A percentile compares a stretch with the other conserved stretches of the same genome.
Conservation (phyloP, 2,888 invertebrate genomes). For the Litoditis marina region DNA sequence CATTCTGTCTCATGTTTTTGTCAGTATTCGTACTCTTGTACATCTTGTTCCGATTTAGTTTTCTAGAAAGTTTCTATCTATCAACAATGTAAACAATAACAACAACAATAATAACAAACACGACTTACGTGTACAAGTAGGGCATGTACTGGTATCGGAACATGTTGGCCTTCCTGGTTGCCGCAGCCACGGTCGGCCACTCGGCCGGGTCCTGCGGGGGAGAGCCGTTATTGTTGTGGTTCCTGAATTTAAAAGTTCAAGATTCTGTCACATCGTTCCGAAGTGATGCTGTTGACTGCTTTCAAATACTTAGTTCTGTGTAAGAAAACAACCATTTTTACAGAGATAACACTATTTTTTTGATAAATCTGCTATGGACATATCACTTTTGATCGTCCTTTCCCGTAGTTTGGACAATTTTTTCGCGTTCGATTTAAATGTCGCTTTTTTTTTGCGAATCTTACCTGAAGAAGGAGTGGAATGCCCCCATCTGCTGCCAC, state of each 20-base stretch:
- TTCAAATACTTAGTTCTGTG: no score
- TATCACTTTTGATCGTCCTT: no score
- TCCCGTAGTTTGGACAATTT: no score
- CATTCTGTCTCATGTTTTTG: no score
- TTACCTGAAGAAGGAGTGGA: conserved; percentile 54
- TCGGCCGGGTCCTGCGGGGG: conserved; percentile 56
- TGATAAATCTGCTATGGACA: neutral
- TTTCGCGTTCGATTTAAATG: no score
- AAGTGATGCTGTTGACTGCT: no score
- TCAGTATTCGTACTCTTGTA: no score
- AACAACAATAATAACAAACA: no score
- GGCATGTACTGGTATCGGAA: conserved; percentile 58
- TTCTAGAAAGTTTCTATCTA: neutral
- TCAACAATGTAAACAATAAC: neutral
- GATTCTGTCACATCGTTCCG: no score
- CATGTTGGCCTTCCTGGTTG: conserved; percentile 52
- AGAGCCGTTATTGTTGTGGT: conserved; percentile 53
- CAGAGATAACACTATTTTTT: no score
- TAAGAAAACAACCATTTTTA: no score
- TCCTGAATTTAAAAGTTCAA: conserved; percentile 60
- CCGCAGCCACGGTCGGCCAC: conserved; percentile 56
- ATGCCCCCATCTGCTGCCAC: conserved; percentile 66
- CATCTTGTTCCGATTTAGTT: no score
- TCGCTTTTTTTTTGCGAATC: neutral
- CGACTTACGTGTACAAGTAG: conserved; percentile 49